Base-by-base conservation (phyloP, 2,113 vertebrate species). In the Ibidorhyncha struthersii region DNA sequence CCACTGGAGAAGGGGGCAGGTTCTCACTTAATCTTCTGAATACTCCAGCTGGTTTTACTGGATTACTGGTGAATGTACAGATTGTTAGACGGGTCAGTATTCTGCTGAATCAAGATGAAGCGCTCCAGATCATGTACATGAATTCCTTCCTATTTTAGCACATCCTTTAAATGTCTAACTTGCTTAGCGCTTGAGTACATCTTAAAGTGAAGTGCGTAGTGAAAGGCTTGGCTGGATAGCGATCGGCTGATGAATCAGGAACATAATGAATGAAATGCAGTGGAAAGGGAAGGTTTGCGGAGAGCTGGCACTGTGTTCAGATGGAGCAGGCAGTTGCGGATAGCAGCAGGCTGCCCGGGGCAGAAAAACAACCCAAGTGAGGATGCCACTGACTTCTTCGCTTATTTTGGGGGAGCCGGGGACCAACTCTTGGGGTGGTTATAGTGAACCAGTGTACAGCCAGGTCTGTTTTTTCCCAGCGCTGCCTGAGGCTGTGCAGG, bases 281-380 rank as follows among this genome's bases (percentile, higher is more conserved):
- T 59, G 3, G 6, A 30, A 82, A 85, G 72, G 66, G 78, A 62
- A 43, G 73, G 2, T 43, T 49, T 82, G 70, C 49, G 12, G 49
- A 25, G 90, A 72, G n/a, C 90, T 81, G 89, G 52, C 34, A 18
- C 66, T 13, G 2, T 23, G 23, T 12, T 62, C 56, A 45, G 62
- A 23, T 63, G 62, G 62, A 93, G 43, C 36, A 34, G 56, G 50
- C 22, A 19, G 55, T 36, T 41, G 34, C 77, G 71, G 63, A 66
- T 70, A 90, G 63, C 76, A 71, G 34, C 71, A 63, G 59, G 70
- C 71, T 82, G 56, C 80, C 81, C 76, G 49, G 62, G 87, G 30
- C 67, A 52, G 73, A 25, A 56, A 41, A 83, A 52, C 29, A 59
- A 23, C 53, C 22, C 32, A 6, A 26, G 34, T 17, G 50, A 92